Base-by-base conservation (phyloP, 92 coral and sea anemone genomes). In the Chrysogorgia sp. region DNA sequence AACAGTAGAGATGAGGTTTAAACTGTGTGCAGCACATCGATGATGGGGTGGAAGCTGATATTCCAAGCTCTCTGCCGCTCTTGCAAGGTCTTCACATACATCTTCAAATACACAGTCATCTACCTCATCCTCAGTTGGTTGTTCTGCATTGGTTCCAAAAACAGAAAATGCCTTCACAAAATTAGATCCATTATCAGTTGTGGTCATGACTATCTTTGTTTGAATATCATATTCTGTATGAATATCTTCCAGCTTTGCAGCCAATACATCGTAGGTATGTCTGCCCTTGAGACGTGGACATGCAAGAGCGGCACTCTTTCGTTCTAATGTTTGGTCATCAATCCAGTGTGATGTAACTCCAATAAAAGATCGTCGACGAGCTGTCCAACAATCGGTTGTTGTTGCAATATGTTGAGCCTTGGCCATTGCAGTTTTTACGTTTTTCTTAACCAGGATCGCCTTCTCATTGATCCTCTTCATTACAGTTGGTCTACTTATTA, bases 221-320 rank as follows among this genome's bases (percentile, higher is more conserved):
- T 23, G 29, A 58, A 58, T 58, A 15, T 58, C n/a, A n/a, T n/a
- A n/a, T n/a, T n/a, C n/a, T 63, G 21, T 63, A 41, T 63, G 6
- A 28, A n/a, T n/a, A n/a, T n/a, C n/a, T n/a, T n/a, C n/a, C n/a
- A 63, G 40, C 70, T 25, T 63, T n/a, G n/a, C n/a, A n/a, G n/a
- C n/a, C n/a, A n/a, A n/a, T n/a, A n/a, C n/a, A n/a, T n/a, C n/a
- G n/a, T n/a, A n/a, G n/a, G n/a, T n/a, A n/a, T n/a, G n/a, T n/a
- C n/a, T n/a, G n/a, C n/a, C n/a, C n/a, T n/a, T 63, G 21, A 63
- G 70, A 63, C 70, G 70, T 0, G 17, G 70, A n/a, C 70, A 63
- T 5, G 40, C 70, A 29, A 63, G 70, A 7, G 24, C 70, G 20
- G n/a, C 12, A 33, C 70, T 63, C 45, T 34, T 63, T 33, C 70